These are phyloP conservation scores for Amphiprion clarkii DNA, from an alignment of 2,797 vertebrate species.

Conservation along the genomic window DNA sequence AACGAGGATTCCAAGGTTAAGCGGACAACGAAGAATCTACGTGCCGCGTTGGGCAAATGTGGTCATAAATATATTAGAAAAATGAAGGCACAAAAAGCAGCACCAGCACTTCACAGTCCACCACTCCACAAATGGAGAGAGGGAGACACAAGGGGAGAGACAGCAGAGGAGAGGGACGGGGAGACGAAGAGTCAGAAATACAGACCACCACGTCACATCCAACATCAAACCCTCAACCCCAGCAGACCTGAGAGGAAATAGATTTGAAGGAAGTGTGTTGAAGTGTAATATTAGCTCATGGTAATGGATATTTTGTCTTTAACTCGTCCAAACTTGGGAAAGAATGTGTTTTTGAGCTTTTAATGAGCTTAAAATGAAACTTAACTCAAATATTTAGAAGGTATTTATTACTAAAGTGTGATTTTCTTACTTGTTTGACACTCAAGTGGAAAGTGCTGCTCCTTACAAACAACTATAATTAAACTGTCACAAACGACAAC, in stretches of 20 bases:
- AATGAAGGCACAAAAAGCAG: slow-evolving; percentile 61
- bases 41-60: slow-evolving; percentile 24
- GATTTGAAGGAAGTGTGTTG: slow-evolving; percentile 36
- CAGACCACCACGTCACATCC: slow-evolving; percentile 82
- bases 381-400: too few species aligned
- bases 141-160: slow-evolving; percentile 82
- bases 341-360: too few species aligned
- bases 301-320: neutral
- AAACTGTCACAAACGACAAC: neutral
- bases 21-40: slow-evolving; percentile 11
- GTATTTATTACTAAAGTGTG: too few species aligned
- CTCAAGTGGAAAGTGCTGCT: neutral
- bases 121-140: slow-evolving; percentile 85
- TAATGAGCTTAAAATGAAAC: too few species aligned
- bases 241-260: slow-evolving; percentile 68
- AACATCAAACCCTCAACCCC: slow-evolving; percentile 70
- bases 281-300: slow-evolving; percentile 1
- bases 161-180: slow-evolving; percentile 74
- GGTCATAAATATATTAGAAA: slow-evolving; percentile 36
- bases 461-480: neutral
- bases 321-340: neutral
- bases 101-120: slow-evolving; percentile 76
- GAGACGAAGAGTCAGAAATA: slow-evolving; percentile 78
- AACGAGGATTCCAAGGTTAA: slow-evolving; percentile 23
- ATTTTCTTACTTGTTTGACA: too few species aligned